Percentiles rank a stretch among this genome's conserved stretches.
Conservation (phyloP, 2,888 invertebrate genomes). For the Neocrepidodera transversa region DNA sequence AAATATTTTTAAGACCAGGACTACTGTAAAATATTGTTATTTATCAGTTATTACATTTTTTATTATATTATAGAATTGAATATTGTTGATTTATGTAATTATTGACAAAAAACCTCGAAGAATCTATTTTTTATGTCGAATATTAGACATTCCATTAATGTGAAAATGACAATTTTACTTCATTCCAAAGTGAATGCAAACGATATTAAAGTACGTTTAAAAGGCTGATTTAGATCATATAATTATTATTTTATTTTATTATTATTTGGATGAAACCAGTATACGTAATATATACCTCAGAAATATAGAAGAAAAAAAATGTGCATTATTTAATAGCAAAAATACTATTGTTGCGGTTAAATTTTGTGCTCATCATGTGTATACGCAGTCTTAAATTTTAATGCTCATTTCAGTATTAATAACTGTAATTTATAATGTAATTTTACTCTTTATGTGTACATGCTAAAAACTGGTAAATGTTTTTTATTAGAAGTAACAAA, state of each 20-base stretch:
- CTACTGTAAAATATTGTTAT: too few species aligned
- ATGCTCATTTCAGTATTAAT: constrained; percentile 61
- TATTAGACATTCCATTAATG: constrained; percentile 14
- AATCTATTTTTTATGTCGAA: too few species aligned
- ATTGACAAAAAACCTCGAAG: too few species aligned
- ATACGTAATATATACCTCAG: constrained; percentile 72
- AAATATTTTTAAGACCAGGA: too few species aligned
- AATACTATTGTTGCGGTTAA: constrained; percentile 20
- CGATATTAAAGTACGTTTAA: constrained; percentile 40
- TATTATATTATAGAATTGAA: too few species aligned
- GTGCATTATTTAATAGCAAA: constrained; percentile 26
- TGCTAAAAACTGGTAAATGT: constrained; percentile 36
- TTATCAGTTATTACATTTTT: too few species aligned
- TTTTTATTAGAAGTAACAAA: constrained; percentile 16
- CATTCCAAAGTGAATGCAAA: constrained; percentile 40
- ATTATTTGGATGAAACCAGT: constrained; percentile 59
- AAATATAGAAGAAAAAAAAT: constrained; percentile 29
- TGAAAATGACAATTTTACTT: constrained; percentile 10
- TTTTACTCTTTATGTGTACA: constrained; percentile 33
- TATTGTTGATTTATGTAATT: too few species aligned
- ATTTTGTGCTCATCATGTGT: constrained; percentile 43
- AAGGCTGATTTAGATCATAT: constrained; percentile 50
- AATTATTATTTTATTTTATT: constrained; percentile 37
- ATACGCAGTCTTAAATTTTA: constrained; percentile 51
- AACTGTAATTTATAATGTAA: constrained; percentile 37